Evolutionary conservation across 2,113 vertebrate species (phyloP).

Genomic region (Ophthalmolycus amberensis): DNA sequence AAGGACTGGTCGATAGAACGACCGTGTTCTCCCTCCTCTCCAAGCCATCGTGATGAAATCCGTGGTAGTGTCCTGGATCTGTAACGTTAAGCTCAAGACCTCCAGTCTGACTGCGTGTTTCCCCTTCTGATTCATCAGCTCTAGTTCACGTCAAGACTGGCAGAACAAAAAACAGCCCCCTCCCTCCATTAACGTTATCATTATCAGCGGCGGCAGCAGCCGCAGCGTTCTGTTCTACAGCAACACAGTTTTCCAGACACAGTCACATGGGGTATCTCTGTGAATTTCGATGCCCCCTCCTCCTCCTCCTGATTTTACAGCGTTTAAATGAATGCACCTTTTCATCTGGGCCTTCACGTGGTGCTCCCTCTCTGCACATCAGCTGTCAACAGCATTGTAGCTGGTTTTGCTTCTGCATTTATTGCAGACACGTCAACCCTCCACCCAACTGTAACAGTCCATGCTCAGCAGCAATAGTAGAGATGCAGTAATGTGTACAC

Average conservation of each 20-base stretch:
- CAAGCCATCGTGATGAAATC: slow-evolving; percentile 66
- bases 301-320: slow-evolving; percentile 1
- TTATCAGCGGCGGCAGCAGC: neutral
- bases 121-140: slow-evolving; percentile 16
- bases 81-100: slow-evolving; percentile 9
- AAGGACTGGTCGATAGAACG: slow-evolving; percentile 47
- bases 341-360: slow-evolving; percentile 61
- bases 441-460: neutral
- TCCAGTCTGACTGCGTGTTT: slow-evolving; percentile 34
- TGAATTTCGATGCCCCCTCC: slow-evolving; percentile 27
- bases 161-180: neutral
- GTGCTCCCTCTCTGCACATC: slow-evolving; percentile 26
- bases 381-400: slow-evolving; percentile 32
- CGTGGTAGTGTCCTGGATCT: slow-evolving; percentile 24
- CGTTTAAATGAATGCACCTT: slow-evolving; percentile 57
- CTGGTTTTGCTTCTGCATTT: slow-evolving; percentile 14
- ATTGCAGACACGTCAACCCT: slow-evolving; percentile 6
- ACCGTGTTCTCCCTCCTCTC: slow-evolving; percentile 54
- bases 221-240: neutral
- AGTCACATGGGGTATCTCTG: slow-evolving; percentile 56
- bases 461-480: slow-evolving; percentile 9
- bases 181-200: slow-evolving; percentile 5
- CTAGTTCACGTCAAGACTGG: slow-evolving; percentile 7
- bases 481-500: slow-evolving; percentile 25
- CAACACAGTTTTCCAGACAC: neutral